Percentiles rank a stretch among this genome's conserved stretches.
Conservation (phyloP, 2,113 vertebrate species). For the Mustela nigripes region DNA sequence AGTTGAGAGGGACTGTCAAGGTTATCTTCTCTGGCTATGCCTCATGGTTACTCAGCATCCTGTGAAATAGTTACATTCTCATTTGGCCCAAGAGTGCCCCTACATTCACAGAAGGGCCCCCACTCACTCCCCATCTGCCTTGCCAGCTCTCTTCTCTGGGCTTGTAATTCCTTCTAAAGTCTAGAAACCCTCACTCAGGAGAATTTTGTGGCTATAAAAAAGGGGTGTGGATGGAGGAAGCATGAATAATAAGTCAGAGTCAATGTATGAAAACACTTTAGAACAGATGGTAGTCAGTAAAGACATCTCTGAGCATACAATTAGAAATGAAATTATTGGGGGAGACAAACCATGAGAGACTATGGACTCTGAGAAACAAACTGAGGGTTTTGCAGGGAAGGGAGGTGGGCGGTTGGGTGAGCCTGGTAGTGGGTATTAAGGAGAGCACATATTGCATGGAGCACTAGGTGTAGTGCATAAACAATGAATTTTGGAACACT, state of each 20-base stretch:
- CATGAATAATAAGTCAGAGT: background rate
- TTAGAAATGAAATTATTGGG: constrained; percentile 53
- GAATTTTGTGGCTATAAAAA: background rate
- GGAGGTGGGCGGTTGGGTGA: too few relatives aligned
- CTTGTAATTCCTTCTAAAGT: background rate
- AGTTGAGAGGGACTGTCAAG: background rate
- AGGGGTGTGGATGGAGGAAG: background rate
- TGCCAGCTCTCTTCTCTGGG: background rate
- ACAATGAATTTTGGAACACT: too few relatives aligned
- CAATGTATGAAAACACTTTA: constrained; percentile 34
- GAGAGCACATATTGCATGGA: too few relatives aligned
- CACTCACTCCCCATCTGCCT: background rate
- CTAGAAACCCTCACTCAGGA: background rate
- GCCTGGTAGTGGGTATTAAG: too few relatives aligned
- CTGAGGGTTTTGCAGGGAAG: too few relatives aligned
- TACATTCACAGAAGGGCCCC: background rate
- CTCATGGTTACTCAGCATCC: background rate
- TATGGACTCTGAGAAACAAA: too few relatives aligned
- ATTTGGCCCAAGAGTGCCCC: background rate
- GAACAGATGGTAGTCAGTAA: constrained; percentile 31
- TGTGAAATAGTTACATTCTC: background rate
- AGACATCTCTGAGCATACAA: background rate
- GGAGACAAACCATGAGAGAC: too few relatives aligned
- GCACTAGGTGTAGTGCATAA: too few relatives aligned
- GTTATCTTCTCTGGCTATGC: background rate